Conservation (phyloP, 2,888 invertebrate genomes). For the Drosophila infuscata region DNA sequence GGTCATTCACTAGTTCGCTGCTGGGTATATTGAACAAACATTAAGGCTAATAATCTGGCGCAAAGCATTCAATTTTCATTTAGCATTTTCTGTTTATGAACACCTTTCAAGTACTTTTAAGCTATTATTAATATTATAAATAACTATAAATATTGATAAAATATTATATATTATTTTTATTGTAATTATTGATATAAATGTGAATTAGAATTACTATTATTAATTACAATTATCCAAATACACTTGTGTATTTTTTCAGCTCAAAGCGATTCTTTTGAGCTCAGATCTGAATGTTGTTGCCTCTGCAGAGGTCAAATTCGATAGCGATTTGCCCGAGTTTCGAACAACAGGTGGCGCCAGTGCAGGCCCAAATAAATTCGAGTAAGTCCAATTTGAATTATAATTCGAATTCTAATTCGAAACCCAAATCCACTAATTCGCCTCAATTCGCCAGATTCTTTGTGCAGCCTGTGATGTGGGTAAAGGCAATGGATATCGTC, state of each 20-base stretch:
- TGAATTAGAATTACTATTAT: neutral
- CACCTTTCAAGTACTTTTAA: neutral
- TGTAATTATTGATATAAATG: neutral
- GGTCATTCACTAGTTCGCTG: neutral
- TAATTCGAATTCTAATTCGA: neutral
- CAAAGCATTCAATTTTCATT: neutral
- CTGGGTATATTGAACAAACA: neutral
- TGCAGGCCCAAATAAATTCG: constrained; percentile 85
- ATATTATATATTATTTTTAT: neutral
- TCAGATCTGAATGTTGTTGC: constrained; percentile 90
- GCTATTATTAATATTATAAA: neutral
- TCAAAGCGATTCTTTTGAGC: constrained; percentile 94
- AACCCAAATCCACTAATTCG: neutral
- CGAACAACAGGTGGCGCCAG: constrained; percentile 87
- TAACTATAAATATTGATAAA: neutral
- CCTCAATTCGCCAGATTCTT: constrained; percentile 87
- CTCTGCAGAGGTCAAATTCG: constrained; percentile 94
- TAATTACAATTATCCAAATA: neutral
- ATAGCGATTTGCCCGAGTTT: constrained; percentile 97
- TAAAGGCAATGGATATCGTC: constrained; percentile 96
- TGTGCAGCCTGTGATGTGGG: constrained; percentile 96
- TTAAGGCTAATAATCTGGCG: neutral
- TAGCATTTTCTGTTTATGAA: neutral
- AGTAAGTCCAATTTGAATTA: constrained; percentile 63
- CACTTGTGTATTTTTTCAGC: constrained; percentile 87